phyloP scores from a whole-genome alignment of 2,888 invertebrate genomes.

The Sturmia bella region DNA sequence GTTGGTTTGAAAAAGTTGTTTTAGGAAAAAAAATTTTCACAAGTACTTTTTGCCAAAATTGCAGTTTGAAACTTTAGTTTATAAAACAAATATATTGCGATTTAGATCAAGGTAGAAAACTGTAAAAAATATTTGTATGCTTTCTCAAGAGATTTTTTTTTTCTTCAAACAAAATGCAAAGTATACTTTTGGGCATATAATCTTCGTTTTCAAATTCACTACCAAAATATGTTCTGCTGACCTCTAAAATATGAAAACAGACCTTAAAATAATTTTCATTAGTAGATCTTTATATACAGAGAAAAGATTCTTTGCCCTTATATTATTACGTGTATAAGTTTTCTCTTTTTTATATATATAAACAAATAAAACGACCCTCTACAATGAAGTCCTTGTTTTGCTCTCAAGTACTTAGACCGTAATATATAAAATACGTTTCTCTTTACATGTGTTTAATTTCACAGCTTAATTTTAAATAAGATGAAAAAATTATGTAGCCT shows the following conservation, averaged over 20 bases:
- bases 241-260: no score
- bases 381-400: conserved; percentile 50
- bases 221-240: no score
- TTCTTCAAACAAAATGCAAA: background rate
- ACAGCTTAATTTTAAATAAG: no score
- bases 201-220: no score
- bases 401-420: no score
- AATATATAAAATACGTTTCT: conserved; percentile 27
- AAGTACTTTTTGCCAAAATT: background rate
- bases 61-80: no score
- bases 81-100: background rate
- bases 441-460: background rate
- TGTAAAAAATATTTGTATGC: background rate
- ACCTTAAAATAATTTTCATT: no score
- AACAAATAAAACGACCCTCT: conserved; percentile 67
- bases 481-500: no score
- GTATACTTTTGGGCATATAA: background rate
- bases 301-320: no score
- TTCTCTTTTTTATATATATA: conserved; percentile 55
- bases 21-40: background rate
- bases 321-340: conserved; percentile 64
- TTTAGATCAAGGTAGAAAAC: background rate
- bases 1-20: background rate
- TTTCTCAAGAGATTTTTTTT: background rate
- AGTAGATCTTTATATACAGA: no score